Percentiles rank a stretch among this genome's conserved stretches.
Evolutionary conservation across 2,888 invertebrate genomes (phyloP).

Genomic region (Tinea trinotella): DNA sequence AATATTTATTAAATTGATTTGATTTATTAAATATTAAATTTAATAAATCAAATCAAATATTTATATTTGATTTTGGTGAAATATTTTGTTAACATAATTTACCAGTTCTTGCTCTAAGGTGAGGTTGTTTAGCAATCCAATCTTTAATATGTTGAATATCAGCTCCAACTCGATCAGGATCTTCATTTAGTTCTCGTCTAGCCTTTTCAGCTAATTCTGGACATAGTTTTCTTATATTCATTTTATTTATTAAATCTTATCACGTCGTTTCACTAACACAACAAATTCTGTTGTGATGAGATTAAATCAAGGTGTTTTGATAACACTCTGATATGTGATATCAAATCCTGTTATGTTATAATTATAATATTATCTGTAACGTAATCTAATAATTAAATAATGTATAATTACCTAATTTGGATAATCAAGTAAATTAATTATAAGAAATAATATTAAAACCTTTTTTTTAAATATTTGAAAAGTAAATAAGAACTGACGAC

Average conservation of each 20-base stretch:
- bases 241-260: background rate
- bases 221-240: conserved; percentile 31
- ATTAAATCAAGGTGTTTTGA: background rate
- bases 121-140: conserved; percentile 56
- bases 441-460: too few species aligned
- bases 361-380: background rate
- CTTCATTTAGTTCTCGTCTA: conserved; percentile 61
- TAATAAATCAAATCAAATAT: too few species aligned
- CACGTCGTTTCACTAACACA: background rate
- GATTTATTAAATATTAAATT: background rate
- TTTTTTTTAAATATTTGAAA: too few species aligned
- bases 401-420: background rate
- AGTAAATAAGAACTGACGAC: too few species aligned
- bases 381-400: background rate
- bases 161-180: conserved; percentile 36
- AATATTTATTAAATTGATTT: too few species aligned
- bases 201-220: conserved; percentile 42
- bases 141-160: conserved; percentile 49
- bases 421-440: too few species aligned
- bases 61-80: background rate
- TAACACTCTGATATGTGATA: background rate
- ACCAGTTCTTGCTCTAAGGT: conserved; percentile 51
- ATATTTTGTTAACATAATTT: too few species aligned
- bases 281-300: background rate
- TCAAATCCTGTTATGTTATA: background rate